Evolutionary conservation across 2,888 invertebrate species (phyloP), one percentile per base, ranked within the genome.

Genomic region (Eupithecia tripunctaria): DNA sequence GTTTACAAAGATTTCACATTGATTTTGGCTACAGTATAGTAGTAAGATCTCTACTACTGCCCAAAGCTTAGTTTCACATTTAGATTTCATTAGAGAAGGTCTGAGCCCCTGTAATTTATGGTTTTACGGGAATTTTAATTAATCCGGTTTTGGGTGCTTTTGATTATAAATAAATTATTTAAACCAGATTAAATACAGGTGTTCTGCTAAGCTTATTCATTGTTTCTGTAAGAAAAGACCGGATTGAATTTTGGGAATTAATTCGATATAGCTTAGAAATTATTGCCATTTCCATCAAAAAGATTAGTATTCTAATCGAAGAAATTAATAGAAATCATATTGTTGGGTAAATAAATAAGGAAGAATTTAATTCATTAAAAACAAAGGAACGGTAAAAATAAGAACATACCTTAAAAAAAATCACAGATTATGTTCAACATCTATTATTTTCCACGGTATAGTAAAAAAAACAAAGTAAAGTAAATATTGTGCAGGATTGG

Each of bases 61-160:
- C 27, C 29, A 38, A 71, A 38, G 71, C 69, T 73, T 64, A 66
- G 72, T 27, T 69, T 62, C 70, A 75, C 74, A 75, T 76, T 79
- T 75, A 73, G 68, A 75, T 78, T 78, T 77, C 75, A 78, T 78
- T 79, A 78, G 70, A 60, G 70, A 72, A 70, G 70, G 69, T 68
- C 38, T 59, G 51, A 72, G 73, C 68, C 59, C 25, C 21, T 38
- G 72, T 76, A 70, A 79, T 79, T 77, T 75, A 79, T 75, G 70
- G 69, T 69, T 27, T 69, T 71, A 67, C 60, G 63, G 41, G 71
- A 79, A 76, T 76, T 78, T 79, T 75, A 78, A 79, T 78, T 78
- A 79, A 76, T 67, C 59, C 51, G 41, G 68, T 71, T 76, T 74
- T 68, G 51, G 65, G 64, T 59, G 67, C 21, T 27, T 7, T 43